phyloP scores from a whole-genome alignment of 2,888 invertebrate species.

The Blastobasis lacticolella region DNA sequence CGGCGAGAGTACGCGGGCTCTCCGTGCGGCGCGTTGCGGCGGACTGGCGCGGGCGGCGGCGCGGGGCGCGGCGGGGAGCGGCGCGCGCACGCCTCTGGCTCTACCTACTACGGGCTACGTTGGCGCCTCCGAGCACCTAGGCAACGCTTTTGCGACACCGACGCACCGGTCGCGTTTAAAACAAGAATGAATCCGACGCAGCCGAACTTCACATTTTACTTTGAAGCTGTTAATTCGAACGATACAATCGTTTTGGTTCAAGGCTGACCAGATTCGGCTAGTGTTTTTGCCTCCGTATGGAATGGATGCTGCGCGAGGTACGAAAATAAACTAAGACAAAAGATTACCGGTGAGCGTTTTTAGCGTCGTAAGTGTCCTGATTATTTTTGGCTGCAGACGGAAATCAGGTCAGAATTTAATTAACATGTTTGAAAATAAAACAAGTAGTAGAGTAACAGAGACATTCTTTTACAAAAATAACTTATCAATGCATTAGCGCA shows the following conservation, averaged over 20 bases:
- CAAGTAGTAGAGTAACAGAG: slow-evolving; percentile 12
- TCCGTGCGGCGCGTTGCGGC: slow-evolving; percentile 69
- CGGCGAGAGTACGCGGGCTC: slow-evolving; percentile 51
- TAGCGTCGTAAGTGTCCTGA: slow-evolving; percentile 12
- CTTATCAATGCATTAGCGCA: too few relatives aligned
- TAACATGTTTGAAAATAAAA: slow-evolving; percentile 20
- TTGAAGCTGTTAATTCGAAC: slow-evolving; percentile 32
- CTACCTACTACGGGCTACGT: slow-evolving; percentile 64
- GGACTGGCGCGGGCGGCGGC: slow-evolving; percentile 61
- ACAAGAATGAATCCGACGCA: slow-evolving; percentile 48
- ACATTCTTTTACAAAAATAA: neutral
- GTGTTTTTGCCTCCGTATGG: slow-evolving; percentile 18
- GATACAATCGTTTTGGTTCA: slow-evolving; percentile 49
- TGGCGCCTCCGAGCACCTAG: slow-evolving; percentile 66
- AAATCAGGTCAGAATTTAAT: neutral
- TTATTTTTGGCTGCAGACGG: slow-evolving; percentile 1
- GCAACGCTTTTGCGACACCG: slow-evolving; percentile 67
- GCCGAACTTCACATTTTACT: slow-evolving; percentile 38
- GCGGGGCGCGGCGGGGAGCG: slow-evolving; percentile 48
- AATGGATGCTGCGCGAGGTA: neutral
- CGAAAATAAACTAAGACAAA: slow-evolving; percentile 13
- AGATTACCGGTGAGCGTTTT: slow-evolving; percentile 2
- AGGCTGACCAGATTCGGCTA: slow-evolving; percentile 47
- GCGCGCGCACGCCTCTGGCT: slow-evolving; percentile 64
- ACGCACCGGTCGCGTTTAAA: slow-evolving; percentile 59